These are phyloP conservation scores for Digitonthophagus gazella DNA, from an alignment of 2,888 invertebrate species.

Conservation along the genomic window DNA sequence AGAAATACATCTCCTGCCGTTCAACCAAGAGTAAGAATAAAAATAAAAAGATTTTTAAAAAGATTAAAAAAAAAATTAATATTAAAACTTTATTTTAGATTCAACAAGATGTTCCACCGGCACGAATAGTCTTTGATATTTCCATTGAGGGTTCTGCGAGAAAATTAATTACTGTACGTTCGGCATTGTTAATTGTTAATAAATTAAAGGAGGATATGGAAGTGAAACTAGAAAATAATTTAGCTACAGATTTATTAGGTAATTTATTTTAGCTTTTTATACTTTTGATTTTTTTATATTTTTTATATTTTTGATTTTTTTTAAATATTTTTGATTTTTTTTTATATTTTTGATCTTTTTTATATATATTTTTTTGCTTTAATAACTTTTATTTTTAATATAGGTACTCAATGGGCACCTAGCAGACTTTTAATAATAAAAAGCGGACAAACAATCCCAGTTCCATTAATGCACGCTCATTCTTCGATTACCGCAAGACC, in stretches of 20 bases:
- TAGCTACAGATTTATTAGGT: slow-evolving; percentile 46
- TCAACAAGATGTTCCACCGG: slow-evolving; percentile 52
- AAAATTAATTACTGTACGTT: slow-evolving; percentile 89
- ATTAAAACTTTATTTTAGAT: slow-evolving; percentile 26
- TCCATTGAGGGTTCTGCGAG: slow-evolving; percentile 90
- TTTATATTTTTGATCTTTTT: slow-evolving; percentile 27
- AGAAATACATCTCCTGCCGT: slow-evolving; percentile 59
- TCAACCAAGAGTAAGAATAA: slow-evolving; percentile 42
- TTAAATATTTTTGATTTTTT: slow-evolving; percentile 20
- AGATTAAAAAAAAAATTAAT: neutral
- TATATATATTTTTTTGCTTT: slow-evolving; percentile 16
- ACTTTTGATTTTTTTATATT: slow-evolving; percentile 38
- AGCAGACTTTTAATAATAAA: slow-evolving; percentile 50
- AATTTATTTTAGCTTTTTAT: neutral
- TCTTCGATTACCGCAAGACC: slow-evolving; percentile 75
- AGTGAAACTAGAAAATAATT: slow-evolving; percentile 65
- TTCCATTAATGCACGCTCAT: slow-evolving; percentile 75
- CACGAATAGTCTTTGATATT: slow-evolving; percentile 88
- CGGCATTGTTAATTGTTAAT: slow-evolving; percentile 81
- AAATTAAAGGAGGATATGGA: slow-evolving; percentile 70
- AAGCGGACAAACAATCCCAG: slow-evolving; percentile 63
- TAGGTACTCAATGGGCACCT: slow-evolving; percentile 41
- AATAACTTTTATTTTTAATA: too few species aligned
- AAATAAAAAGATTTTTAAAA: neutral
- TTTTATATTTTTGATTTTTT: slow-evolving; percentile 1